A percentile compares a stretch with the other conserved stretches of the same genome.
Evolutionary conservation across 2,797 vertebrate species (phyloP).

Genomic region (Gallirallus australis): DNA sequence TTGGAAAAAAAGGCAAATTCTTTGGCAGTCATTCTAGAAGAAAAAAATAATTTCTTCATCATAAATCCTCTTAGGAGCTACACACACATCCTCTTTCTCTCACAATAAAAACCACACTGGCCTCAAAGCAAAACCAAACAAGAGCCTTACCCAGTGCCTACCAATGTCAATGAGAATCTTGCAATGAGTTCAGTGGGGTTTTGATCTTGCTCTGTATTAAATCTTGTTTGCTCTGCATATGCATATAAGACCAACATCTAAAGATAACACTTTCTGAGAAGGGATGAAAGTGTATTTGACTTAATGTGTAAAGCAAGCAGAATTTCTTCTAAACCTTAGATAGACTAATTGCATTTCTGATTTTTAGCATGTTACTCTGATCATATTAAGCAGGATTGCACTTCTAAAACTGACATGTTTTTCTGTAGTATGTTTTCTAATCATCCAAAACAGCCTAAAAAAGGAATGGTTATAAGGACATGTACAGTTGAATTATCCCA

Average conservation of each 20-base stretch:
- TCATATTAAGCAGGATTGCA: neutral
- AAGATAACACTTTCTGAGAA: neutral
- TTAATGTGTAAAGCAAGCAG: neutral
- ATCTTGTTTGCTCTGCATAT: neutral
- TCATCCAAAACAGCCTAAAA: neutral
- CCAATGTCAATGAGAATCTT: neutral
- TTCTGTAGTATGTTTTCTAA: neutral
- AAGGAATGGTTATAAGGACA: accelerated
- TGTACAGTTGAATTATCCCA: neutral
- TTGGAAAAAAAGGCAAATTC: neutral
- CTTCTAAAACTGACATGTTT: neutral
- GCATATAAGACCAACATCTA: neutral
- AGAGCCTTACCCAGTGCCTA: neutral
- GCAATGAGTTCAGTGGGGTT: neutral
- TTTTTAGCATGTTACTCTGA: neutral
- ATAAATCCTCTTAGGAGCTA: neutral
- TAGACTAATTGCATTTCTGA: neutral
- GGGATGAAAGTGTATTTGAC: neutral
- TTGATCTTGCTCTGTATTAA: neutral
- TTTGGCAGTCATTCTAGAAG: neutral
- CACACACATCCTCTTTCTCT: neutral
- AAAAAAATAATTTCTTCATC: neutral
- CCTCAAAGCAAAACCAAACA: neutral
- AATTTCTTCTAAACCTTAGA: neutral
- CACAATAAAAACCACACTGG: neutral